Base-by-base conservation (phyloP, 2,888 invertebrate species). In the Thalpophila matura region DNA sequence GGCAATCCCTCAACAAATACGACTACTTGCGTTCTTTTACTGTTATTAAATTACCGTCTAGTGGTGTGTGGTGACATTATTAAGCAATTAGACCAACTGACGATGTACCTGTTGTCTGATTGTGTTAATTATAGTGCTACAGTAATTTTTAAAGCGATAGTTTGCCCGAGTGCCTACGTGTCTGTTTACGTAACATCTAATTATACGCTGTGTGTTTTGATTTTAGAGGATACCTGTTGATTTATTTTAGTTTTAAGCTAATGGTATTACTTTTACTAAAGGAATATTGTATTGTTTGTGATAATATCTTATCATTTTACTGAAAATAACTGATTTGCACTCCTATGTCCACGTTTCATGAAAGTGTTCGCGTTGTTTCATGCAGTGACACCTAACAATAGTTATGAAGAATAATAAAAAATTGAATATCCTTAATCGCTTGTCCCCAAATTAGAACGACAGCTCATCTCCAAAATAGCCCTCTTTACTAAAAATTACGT, bases 81-180 rank as follows among this genome's bases (percentile, higher is more conserved):
- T 62, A 53, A 71, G 40, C 42, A 61, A 71, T 71, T 71, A 70
- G 50, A 37, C 6, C 33, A 18, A 9, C 35, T 45, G 37, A 40
- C 46, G 37, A 53, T 37, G 12, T 46, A 50, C 54, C 9, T 35
- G 37, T 47, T 47, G 46, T 70, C 10, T 55, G 45, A 61, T 51
- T 55, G 62, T 61, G 50, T 55, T 75, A 61, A 70, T 70, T 75
- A 55, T 61, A 53, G 71, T 29, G 45, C 22, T 57, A 18, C 46
- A 22, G 16, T 50, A 45, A 61, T 71, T 62, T 67, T 29, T 60
- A 38, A 53, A 61, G 40, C 29, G 16, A 33, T 29, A 38, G 31
- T 50, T 54, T 18, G 29, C 20, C 37, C 14, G 7, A 38, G 7
- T 45, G 18, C 0, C 42, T 40, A 12, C 20, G 20, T 53, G 42